Percentiles rank a stretch among this genome's conserved stretches.
These are phyloP conservation scores for Poecile atricapillus DNA, from an alignment of 2,113 vertebrate species.

Conservation along the genomic window DNA sequence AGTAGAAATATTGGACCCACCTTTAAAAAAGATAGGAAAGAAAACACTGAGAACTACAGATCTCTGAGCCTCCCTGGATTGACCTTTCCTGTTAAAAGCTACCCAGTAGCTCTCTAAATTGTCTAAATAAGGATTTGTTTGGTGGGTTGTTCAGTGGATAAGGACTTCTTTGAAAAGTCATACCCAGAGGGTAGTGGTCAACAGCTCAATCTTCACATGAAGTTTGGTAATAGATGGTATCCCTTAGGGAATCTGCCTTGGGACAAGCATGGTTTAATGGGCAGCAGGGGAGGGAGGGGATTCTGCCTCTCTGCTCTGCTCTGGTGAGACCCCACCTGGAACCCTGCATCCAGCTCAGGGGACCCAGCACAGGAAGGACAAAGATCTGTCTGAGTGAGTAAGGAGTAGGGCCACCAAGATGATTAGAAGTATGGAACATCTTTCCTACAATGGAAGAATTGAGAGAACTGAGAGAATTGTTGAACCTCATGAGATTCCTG, in stretches of 20 bases:
- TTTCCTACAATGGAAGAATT: not conserved
- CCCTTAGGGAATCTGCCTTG: no score
- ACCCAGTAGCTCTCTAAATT: not conserved
- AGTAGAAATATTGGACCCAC: not conserved
- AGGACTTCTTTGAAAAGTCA: not conserved
- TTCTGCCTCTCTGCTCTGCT: not conserved
- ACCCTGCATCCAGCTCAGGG: not conserved
- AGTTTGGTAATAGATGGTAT: not conserved
- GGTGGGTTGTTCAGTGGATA: not conserved
- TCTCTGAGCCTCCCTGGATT: not conserved
- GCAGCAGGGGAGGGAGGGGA: not conserved
- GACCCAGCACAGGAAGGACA: not conserved
- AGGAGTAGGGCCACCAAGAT: not conserved
- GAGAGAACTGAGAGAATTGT: not conserved
- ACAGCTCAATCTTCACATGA: not conserved
- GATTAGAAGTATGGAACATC: not conserved
- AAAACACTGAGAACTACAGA: not conserved
- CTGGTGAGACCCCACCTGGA: not conserved
- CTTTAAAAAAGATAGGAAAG: not conserved
- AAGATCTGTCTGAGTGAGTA: not conserved
- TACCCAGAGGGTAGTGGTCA: not conserved
- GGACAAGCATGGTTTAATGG: not conserved
- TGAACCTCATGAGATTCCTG: not conserved
- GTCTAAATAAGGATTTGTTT: not conserved
- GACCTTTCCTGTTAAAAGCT: not conserved